A percentile compares a stretch with the other conserved stretches of the same genome.
Evolutionary conservation across 2,888 invertebrate species (phyloP).

Genomic region (Phaonia tiefii): DNA sequence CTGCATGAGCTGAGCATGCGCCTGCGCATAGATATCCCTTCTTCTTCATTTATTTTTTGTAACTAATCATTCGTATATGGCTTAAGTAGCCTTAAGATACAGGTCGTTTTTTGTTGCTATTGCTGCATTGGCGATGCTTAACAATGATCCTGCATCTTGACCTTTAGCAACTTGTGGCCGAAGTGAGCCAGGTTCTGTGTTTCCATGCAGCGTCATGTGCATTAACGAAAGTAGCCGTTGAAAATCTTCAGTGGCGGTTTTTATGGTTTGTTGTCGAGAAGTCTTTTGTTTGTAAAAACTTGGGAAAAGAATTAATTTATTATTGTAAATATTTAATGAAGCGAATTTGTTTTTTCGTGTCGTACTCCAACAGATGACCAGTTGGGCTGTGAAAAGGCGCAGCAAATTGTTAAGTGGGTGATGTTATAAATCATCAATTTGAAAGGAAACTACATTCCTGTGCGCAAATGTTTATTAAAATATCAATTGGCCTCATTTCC

Average conservation of each 20-base stretch:
- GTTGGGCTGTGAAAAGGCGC: slow-evolving; percentile 67
- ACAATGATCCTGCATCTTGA: slow-evolving; percentile 58
- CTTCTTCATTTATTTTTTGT: slow-evolving; percentile 7
- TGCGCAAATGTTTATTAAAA: too few relatives aligned
- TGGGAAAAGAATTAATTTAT: slow-evolving; percentile 56
- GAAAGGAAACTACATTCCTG: too few relatives aligned
- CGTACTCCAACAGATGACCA: slow-evolving; percentile 54
- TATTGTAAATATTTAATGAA: slow-evolving; percentile 58
- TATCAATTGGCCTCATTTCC: too few relatives aligned
- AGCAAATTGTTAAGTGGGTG: slow-evolving; percentile 75
- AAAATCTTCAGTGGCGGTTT: slow-evolving; percentile 51
- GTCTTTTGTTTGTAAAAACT: not conserved
- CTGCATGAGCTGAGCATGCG: not conserved
- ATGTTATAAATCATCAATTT: slow-evolving; percentile 72
- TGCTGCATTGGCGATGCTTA: not conserved
- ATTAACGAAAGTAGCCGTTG: slow-evolving; percentile 50
- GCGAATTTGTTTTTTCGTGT: slow-evolving; percentile 15
- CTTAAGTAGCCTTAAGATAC: slow-evolving; percentile 56
- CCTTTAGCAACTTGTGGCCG: slow-evolving; percentile 58
- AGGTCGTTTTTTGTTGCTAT: slow-evolving; percentile 31
- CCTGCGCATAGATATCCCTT: too few relatives aligned
- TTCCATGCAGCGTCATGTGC: slow-evolving; percentile 18
- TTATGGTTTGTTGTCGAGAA: slow-evolving; percentile 51
- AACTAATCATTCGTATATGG: slow-evolving; percentile 31
- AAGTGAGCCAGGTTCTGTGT: slow-evolving; percentile 53